Conservation (phyloP, 2,797 vertebrate species). For the Toxotes lorentzi region DNA sequence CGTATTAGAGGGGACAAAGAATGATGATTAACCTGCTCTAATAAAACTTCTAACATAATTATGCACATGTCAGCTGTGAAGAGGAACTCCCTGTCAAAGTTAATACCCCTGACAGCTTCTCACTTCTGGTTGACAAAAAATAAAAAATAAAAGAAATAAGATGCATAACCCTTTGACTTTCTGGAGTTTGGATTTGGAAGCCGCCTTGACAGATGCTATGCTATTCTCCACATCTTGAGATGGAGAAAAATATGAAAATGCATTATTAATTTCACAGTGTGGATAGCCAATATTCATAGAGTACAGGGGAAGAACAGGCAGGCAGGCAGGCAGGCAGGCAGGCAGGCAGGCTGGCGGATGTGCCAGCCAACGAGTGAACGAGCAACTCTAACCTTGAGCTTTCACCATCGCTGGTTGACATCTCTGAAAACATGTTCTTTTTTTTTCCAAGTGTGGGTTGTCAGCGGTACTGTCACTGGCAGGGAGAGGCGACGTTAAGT, state of each 20-base stretch:
- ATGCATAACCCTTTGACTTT: constrained; percentile 74
- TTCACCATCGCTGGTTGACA: constrained; percentile 78
- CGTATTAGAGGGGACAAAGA: constrained; percentile 56
- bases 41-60: constrained; percentile 69
- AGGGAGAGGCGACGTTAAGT: constrained; percentile 86
- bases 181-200: constrained; percentile 73
- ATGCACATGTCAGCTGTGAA: constrained; percentile 56
- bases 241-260: constrained; percentile 62
- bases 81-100: constrained; percentile 57
- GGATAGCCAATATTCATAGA: constrained; percentile 73
- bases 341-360: constrained; percentile 56
- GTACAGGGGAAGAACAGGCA: constrained; percentile 49
- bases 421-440: constrained; percentile 79
- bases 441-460: constrained; percentile 84
- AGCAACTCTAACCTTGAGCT: constrained; percentile 85
- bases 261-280: constrained; percentile 82
- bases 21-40: constrained; percentile 73
- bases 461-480: constrained; percentile 82
- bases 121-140: constrained; percentile 67
- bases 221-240: constrained; percentile 59
- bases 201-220: constrained; percentile 75
- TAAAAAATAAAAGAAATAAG: constrained; percentile 33
- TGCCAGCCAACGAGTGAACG: constrained; percentile 63
- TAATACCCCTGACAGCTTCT: constrained; percentile 74
- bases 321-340: constrained; percentile 48